Percentiles rank a stretch among this genome's conserved stretches.
Conservation (phyloP, 2,888 invertebrate species). For the Ischnura elegans region DNA sequence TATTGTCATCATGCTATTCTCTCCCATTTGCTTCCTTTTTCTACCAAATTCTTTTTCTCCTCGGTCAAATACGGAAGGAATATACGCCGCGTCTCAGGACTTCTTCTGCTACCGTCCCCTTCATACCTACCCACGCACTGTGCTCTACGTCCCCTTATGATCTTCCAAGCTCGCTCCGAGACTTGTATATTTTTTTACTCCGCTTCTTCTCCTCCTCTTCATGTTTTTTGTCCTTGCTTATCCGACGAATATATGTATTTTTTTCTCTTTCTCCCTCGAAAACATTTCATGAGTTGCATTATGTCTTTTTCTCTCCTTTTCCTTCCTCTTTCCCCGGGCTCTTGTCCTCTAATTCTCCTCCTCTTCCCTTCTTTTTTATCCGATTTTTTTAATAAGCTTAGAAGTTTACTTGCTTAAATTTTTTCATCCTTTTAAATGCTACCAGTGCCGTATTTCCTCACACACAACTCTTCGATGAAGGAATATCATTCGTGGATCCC, state of each 20-base stretch:
- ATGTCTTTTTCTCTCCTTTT: not conserved
- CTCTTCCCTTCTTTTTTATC: not conserved
- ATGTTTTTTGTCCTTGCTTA: not conserved
- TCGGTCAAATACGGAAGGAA: not conserved
- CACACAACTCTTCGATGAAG: not conserved
- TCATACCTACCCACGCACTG: not conserved
- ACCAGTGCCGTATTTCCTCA: not conserved
- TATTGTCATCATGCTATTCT: not conserved
- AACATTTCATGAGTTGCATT: no score
- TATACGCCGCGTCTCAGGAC: not conserved
- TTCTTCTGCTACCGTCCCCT: not conserved
- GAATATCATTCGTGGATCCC: not conserved
- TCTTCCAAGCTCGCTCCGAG: not conserved
- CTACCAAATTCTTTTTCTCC: not conserved
- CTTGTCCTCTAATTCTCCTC: not conserved
- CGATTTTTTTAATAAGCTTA: not conserved
- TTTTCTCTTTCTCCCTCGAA: no score
- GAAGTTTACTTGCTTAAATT: not conserved
- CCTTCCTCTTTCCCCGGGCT: not conserved
- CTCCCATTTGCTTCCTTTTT: not conserved
- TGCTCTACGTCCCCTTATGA: not conserved
- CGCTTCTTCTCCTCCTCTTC: no score
- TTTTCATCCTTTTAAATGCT: not conserved
- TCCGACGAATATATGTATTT: no score
- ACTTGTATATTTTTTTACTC: not conserved